Evolutionary conservation across 2,888 invertebrate genomes (phyloP).

Genomic region (Rhogogaster chlorosoma): DNA sequence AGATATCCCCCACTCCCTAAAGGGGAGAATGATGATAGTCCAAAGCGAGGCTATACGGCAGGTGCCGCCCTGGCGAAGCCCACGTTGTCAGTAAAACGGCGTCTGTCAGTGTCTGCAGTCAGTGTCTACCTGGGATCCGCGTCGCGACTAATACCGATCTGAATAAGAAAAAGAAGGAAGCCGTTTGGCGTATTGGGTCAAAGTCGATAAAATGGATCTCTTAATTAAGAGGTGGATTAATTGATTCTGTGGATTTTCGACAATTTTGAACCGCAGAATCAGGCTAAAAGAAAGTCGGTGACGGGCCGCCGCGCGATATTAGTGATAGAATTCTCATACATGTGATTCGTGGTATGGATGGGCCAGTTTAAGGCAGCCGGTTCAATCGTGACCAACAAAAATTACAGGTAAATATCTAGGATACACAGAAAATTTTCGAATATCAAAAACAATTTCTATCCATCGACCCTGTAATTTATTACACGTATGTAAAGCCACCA

Average conservation of each 20-base stretch:
- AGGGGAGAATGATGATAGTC: constrained; percentile 38
- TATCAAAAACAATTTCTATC: not conserved
- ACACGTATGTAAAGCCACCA: not conserved
- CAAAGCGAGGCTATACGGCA: constrained; percentile 20
- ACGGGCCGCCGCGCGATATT: not conserved
- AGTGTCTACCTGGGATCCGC: constrained; percentile 16
- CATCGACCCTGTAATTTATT: not conserved
- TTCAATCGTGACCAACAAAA: constrained; percentile 51
- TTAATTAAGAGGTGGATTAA: too few species aligned
- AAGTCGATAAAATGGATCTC: not conserved
- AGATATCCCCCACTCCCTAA: constrained; percentile 18
- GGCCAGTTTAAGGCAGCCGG: constrained; percentile 46
- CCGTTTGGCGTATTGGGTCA: not conserved
- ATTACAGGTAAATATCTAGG: constrained; percentile 49
- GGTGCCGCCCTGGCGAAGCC: constrained; percentile 41
- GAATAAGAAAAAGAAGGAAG: not conserved
- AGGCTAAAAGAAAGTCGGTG: not conserved
- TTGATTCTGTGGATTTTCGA: not conserved
- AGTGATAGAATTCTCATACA: constrained; percentile 2
- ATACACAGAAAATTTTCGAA: not conserved
- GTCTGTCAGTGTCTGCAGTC: constrained; percentile 30
- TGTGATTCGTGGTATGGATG: constrained; percentile 49
- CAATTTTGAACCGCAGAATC: not conserved
- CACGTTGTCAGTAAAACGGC: constrained; percentile 50
- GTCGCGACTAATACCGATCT: not conserved